These are phyloP conservation scores for Sogatella furcifera DNA, from an alignment of 1,140 invertebrate genomes.

Conservation along the genomic window DNA sequence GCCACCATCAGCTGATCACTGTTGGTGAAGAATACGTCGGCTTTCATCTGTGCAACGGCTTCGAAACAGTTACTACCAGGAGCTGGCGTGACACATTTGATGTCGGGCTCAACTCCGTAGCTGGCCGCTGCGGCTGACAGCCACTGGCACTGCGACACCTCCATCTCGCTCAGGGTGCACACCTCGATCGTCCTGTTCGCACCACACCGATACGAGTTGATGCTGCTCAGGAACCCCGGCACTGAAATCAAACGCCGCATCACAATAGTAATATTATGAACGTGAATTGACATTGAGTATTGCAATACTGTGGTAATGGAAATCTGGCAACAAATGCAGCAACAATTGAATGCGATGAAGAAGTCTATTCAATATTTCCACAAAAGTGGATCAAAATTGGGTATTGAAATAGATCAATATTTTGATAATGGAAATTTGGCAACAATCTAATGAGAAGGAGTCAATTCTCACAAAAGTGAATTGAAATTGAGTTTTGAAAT, in stretches of 20 bases:
- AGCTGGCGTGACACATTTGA: constrained; percentile 46
- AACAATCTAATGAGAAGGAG: too few species aligned
- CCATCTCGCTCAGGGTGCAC: constrained; percentile 40
- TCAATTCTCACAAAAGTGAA: too few species aligned
- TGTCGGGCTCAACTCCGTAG: constrained; percentile 57
- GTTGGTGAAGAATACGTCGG: constrained; percentile 42
- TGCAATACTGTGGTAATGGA: too few species aligned
- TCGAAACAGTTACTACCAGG: constrained; percentile 51
- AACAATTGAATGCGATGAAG: too few species aligned
- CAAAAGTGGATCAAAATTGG: too few species aligned
- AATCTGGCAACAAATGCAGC: too few species aligned
- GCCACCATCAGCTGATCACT: constrained; percentile 1
- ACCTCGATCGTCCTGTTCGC: background rate
- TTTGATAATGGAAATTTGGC: too few species aligned
- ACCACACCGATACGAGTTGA: background rate
- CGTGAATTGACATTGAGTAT: too few species aligned
- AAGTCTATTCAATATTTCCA: too few species aligned
- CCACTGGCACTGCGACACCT: constrained; percentile 62
- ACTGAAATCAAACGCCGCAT: background rate
- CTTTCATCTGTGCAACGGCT: constrained; percentile 41
- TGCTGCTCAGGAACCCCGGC: background rate
- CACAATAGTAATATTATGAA: too few species aligned
- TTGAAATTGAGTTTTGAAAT: too few species aligned
- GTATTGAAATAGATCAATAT: too few species aligned
- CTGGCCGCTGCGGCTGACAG: constrained; percentile 53